phyloP scores from a whole-genome alignment of 2,113 vertebrate genomes.

The Proteles cristata region DNA sequence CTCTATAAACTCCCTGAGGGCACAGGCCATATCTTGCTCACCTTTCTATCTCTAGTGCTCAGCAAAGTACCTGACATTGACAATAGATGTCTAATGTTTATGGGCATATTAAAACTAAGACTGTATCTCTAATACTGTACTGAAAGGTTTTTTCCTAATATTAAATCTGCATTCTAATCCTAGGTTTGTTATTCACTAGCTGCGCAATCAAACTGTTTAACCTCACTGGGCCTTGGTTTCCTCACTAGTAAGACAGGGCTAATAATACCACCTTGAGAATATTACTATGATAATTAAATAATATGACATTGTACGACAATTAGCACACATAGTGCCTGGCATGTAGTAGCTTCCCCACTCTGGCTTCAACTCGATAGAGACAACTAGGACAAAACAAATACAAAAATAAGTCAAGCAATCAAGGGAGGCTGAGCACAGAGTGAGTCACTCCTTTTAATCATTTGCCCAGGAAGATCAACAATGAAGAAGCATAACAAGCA shows the following conservation, averaged over 20 bases:
- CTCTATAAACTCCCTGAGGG: slow-evolving; percentile 11
- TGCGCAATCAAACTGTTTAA: slow-evolving; percentile 44
- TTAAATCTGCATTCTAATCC: slow-evolving; percentile 36
- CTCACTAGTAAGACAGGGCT: slow-evolving; percentile 49
- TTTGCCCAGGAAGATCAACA: slow-evolving; percentile 74
- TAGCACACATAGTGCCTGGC: slow-evolving; percentile 61
- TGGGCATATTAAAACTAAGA: slow-evolving; percentile 24
- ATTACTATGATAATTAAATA: slow-evolving; percentile 65
- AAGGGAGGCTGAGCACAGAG: slow-evolving; percentile 57
- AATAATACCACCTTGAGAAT: slow-evolving; percentile 61
- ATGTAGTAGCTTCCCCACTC: slow-evolving; percentile 59
- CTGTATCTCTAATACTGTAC: neutral
- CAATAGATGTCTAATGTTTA: slow-evolving; percentile 15
- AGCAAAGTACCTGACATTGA: slow-evolving; percentile 4
- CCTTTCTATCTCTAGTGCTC: neutral
- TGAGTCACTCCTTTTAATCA: slow-evolving; percentile 69
- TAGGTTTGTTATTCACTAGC: slow-evolving; percentile 11
- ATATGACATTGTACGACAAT: slow-evolving; percentile 58
- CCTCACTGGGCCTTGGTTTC: slow-evolving; percentile 55
- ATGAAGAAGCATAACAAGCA: slow-evolving; percentile 64
- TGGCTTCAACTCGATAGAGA: slow-evolving; percentile 67
- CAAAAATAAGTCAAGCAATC: slow-evolving; percentile 78
- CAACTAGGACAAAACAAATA: slow-evolving; percentile 76
- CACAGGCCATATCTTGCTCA: neutral
- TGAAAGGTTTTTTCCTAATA: slow-evolving; percentile 47